A percentile compares a stretch with the other conserved stretches of the same genome.
phyloP scores from a whole-genome alignment of 2,113 vertebrate species.

The Larimichthys crocea region DNA sequence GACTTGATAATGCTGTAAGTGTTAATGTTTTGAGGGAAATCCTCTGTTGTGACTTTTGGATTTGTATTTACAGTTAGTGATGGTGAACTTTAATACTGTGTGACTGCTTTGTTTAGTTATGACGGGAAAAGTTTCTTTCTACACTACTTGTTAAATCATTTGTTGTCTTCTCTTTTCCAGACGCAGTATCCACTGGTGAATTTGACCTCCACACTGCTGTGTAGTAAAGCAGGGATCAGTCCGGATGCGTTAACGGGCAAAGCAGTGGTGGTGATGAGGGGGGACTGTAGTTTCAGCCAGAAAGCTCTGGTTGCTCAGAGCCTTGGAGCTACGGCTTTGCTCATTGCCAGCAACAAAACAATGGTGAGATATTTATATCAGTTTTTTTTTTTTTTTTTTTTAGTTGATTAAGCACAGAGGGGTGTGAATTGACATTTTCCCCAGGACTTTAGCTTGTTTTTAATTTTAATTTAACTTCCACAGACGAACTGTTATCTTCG shows the following conservation, averaged over 20 bases:
- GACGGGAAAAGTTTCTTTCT: neutral
- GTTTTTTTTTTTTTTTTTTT: neutral
- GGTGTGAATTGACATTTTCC: neutral
- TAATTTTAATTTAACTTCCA: neutral
- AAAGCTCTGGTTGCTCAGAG: constrained; percentile 89
- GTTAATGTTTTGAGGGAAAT: neutral
- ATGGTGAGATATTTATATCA: constrained; percentile 82
- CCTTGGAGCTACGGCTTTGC: constrained; percentile 84
- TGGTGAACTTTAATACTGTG: neutral
- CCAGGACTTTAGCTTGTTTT: neutral
- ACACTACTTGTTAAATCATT: neutral
- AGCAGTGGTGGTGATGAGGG: constrained; percentile 89
- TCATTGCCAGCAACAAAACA: constrained; percentile 86
- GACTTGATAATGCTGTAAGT: constrained; percentile 88
- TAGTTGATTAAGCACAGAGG: neutral
- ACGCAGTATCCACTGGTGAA: constrained; percentile 81
- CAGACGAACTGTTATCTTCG: neutral
- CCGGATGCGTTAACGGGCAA: constrained; percentile 80
- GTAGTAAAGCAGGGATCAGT: constrained; percentile 80
- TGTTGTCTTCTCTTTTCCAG: constrained; percentile 75
- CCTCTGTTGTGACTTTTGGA: neutral
- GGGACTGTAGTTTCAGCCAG: constrained; percentile 86
- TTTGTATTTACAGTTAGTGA: too few species aligned
- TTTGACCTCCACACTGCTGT: constrained; percentile 85
- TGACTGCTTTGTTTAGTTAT: neutral